Percentiles rank a stretch among this genome's conserved stretches.
phyloP scores from a whole-genome alignment of 2,888 invertebrate genomes.

The Sesamia inferens region DNA sequence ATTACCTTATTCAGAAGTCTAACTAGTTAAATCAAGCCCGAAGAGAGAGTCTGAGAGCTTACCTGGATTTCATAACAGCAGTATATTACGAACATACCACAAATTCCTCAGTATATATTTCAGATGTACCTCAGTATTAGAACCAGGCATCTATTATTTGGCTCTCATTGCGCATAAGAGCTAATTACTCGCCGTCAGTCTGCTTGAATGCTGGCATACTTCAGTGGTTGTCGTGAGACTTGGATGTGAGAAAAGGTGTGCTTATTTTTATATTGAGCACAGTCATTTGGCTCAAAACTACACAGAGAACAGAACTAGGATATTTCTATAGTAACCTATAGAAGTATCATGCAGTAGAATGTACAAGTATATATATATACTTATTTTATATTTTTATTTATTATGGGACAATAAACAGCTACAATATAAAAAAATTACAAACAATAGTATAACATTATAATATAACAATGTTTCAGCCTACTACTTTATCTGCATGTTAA shows the following conservation, averaged over 20 bases:
- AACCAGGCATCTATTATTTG: conserved; percentile 78
- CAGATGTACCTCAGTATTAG: conserved; percentile 53
- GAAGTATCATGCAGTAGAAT: too few relatives aligned
- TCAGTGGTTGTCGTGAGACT: conserved; percentile 74
- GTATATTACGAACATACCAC: conserved; percentile 35
- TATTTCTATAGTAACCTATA: too few relatives aligned
- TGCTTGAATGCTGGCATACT: conserved; percentile 86
- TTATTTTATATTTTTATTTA: too few relatives aligned
- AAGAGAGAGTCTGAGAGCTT: conserved; percentile 8
- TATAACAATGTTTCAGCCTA: too few relatives aligned
- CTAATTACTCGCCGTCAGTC: conserved; percentile 87
- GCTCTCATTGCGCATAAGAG: conserved; percentile 77
- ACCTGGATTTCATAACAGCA: conserved; percentile 48
- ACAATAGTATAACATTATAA: too few relatives aligned
- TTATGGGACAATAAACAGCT: too few relatives aligned
- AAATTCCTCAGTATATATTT: conserved; percentile 50
- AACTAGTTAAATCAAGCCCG: not conserved
- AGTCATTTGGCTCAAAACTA: not conserved
- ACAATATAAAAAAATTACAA: too few relatives aligned
- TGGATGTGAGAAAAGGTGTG: conserved; percentile 60
- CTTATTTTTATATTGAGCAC: not conserved
- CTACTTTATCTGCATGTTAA: too few relatives aligned
- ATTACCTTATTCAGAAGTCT: not conserved
- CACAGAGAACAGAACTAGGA: not conserved
- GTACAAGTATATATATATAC: too few relatives aligned